These are phyloP conservation scores for Neolamprologus tretocephalus DNA, from an alignment of 2,113 vertebrate species.

Conservation along the genomic window DNA sequence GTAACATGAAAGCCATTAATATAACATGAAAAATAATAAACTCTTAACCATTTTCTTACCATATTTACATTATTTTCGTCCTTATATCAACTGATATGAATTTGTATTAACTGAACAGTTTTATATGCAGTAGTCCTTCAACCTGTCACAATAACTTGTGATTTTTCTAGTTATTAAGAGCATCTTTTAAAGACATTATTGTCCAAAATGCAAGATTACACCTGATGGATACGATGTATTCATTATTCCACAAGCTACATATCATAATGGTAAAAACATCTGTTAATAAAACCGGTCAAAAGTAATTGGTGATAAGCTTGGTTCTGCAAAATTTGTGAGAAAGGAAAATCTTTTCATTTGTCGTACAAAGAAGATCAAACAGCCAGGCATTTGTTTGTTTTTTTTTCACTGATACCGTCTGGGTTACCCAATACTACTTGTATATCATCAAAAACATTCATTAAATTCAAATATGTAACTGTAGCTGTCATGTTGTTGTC, in stretches of 20 bases:
- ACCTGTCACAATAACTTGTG: background rate
- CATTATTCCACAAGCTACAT: background rate
- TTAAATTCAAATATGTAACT: background rate
- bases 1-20: too few relatives aligned
- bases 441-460: background rate
- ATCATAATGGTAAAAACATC: background rate
- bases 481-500: background rate
- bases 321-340: background rate
- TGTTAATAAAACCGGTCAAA: background rate
- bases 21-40: too few relatives aligned
- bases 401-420: background rate
- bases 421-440: background rate
- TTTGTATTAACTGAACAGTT: too few relatives aligned
- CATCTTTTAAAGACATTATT: background rate
- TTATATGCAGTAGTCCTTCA: too few relatives aligned
- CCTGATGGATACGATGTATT: background rate
- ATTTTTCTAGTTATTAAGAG: background rate
- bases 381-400: rapidly evolving
- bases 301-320: background rate
- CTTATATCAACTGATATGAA: too few relatives aligned
- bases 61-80: too few relatives aligned
- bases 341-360: background rate
- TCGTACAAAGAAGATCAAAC: background rate
- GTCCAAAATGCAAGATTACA: background rate
- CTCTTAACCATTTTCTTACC: too few relatives aligned